A percentile compares a stretch with the other conserved stretches of the same genome.
These are phyloP conservation scores for Epicauta chinensis DNA, from an alignment of 1,140 invertebrate species.

Conservation along the genomic window DNA sequence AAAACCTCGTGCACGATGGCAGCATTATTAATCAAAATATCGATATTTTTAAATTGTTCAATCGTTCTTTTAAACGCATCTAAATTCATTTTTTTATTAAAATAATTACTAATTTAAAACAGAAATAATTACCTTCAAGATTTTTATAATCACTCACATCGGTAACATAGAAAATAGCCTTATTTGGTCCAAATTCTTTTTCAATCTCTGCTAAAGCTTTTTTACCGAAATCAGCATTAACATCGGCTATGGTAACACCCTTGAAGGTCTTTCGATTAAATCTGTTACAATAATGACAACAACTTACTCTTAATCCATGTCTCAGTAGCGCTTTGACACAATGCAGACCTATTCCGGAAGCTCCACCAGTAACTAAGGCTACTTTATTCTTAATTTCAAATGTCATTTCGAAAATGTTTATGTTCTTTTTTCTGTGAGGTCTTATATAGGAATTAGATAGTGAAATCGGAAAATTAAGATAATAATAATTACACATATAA, in stretches of 20 bases:
- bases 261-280: slow-evolving; percentile 4
- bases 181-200: slow-evolving; percentile 27
- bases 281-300: neutral
- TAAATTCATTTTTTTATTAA: slow-evolving; percentile 4
- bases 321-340: slow-evolving; percentile 40
- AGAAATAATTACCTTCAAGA: slow-evolving; percentile 28
- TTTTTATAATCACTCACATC: slow-evolving; percentile 23
- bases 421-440: too few species aligned
- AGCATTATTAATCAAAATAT: slow-evolving; percentile 49
- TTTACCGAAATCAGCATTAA: slow-evolving; percentile 22
- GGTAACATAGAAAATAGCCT: slow-evolving; percentile 26
- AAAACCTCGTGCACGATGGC: slow-evolving; percentile 45
- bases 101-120: too few species aligned
- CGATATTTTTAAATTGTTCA: slow-evolving; percentile 33
- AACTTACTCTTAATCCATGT: slow-evolving; percentile 39
- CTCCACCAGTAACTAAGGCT: slow-evolving; percentile 44
- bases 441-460: too few species aligned
- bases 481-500: too few species aligned
- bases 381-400: slow-evolving; percentile 37
- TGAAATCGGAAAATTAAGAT: too few species aligned
- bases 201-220: slow-evolving; percentile 23
- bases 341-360: slow-evolving; percentile 43
- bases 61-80: slow-evolving; percentile 29
- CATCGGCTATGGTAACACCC: slow-evolving; percentile 32
- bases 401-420: slow-evolving; percentile 23